phyloP scores from a whole-genome alignment of 2,113 vertebrate genomes.

The Cryptomyrus ogoouensis region DNA sequence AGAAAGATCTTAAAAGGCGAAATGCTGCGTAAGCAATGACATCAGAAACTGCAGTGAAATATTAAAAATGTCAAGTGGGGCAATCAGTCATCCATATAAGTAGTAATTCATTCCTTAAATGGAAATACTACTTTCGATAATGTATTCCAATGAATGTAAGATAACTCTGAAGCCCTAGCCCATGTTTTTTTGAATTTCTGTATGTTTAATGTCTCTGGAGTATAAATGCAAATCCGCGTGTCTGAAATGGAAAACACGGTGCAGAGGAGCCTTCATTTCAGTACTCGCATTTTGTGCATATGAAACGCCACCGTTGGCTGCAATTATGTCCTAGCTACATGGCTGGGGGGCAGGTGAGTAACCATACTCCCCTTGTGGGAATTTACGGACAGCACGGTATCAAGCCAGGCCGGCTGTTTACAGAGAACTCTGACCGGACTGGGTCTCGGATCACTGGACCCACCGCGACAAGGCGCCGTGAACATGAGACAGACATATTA shows the following conservation, averaged over 20 bases:
- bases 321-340: neutral
- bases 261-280: neutral
- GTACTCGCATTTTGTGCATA: constrained; percentile 16
- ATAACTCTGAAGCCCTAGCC: neutral
- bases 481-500: constrained; percentile 25
- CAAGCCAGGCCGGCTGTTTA: neutral
- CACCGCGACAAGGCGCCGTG: neutral
- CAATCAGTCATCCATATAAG: neutral
- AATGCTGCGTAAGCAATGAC: neutral
- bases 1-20: neutral
- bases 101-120: neutral
- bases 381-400: constrained; percentile 19
- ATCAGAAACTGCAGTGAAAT: neutral
- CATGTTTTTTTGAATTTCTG: neutral
- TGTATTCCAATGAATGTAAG: neutral
- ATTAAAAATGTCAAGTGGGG: neutral
- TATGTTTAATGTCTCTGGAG: neutral
- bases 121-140: neutral
- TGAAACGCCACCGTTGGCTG: constrained; percentile 23
- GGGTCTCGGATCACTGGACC: neutral
- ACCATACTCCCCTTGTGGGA: constrained; percentile 27
- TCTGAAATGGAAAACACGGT: constrained; percentile 8
- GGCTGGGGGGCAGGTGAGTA: constrained; percentile 7
- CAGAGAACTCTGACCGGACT: neutral
- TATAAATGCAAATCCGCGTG: neutral